Evolutionary conservation across 2,113 vertebrate genomes (phyloP), one percentile per base, ranked within the genome.

Genomic region (Dinomys branickii): DNA sequence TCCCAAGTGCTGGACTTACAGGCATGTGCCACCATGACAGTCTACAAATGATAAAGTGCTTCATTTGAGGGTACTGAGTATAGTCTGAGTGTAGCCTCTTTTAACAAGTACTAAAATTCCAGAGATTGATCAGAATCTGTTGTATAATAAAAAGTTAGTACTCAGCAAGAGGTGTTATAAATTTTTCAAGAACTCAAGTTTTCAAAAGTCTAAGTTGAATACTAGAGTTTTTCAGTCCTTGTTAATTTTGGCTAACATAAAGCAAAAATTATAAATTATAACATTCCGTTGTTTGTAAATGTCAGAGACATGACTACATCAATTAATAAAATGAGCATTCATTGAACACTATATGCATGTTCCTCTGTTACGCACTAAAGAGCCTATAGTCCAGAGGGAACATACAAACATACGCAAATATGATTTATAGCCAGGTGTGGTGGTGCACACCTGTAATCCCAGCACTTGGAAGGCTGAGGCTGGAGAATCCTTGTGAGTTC

Each of bases 11-110:
- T 52, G 28, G 7, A 16, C 7, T 78, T 52, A 52, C 33, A 78
- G 16, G 44, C 47, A 52, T 78, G 14, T 41, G 10, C 28, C 28
- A 50, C 5, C 75, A 50, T 78, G 44, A 44, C 6, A 10, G 47
- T 16, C 67, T 97, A 93, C 85, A 97, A 94, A 95, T 61, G n/a
- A 83, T 92, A 93, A 80, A 97, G 97, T 63, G 87, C 94, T 97
- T 97, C 65, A 98, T 97, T 96, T 95, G 96, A 97, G 86, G 56
- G 90, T 92, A 61, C 58, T 65, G 12, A 41, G n/a, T 58, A 56
- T 59, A 59, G 54, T 73, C 52, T 59, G 20, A 71, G 22, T n/a
- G 35, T 84, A 47, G 7, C 30, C 22, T 91, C 54, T 63, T 83
- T 71, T 59, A 71, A 16, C 58, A 58, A 73, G 4, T 69, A 26